Percentiles rank a stretch among this genome's conserved stretches.
phyloP scores from a whole-genome alignment of 1,140 invertebrate species.

The Gerris buenoi region DNA sequence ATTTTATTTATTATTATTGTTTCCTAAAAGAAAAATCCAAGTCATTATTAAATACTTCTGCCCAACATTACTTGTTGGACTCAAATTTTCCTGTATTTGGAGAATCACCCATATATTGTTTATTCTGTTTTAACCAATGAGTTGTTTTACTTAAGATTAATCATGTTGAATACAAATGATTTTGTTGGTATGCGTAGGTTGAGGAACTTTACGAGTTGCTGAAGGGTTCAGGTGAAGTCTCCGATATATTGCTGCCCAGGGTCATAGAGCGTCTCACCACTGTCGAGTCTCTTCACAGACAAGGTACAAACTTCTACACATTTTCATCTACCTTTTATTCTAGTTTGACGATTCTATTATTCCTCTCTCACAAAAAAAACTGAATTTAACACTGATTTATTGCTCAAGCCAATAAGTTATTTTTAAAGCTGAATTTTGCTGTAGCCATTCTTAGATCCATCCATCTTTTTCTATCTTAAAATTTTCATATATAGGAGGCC shows the following conservation, averaged over 20 bases:
- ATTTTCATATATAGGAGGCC: too few relatives aligned
- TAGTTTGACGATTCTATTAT: background rate
- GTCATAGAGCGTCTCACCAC: slow-evolving; percentile 69
- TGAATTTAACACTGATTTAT: background rate
- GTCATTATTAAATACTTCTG: too few relatives aligned
- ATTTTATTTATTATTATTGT: too few relatives aligned
- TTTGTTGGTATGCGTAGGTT: too few relatives aligned
- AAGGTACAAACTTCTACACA: slow-evolving; percentile 44
- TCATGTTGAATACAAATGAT: too few relatives aligned
- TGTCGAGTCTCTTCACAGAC: slow-evolving; percentile 70
- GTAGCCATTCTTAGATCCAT: background rate
- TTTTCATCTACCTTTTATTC: background rate
- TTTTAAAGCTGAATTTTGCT: background rate
- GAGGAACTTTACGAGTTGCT: slow-evolving; percentile 68
- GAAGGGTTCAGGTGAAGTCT: slow-evolving; percentile 65
- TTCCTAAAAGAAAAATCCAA: too few relatives aligned
- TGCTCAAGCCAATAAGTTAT: background rate
- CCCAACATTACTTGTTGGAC: too few relatives aligned
- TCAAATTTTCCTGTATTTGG: too few relatives aligned
- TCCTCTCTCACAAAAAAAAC: background rate
- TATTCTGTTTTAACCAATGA: too few relatives aligned
- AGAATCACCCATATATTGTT: too few relatives aligned
- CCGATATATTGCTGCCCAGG: slow-evolving; percentile 57
- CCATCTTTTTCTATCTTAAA: background rate
- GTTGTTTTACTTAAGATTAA: too few relatives aligned